Conservation (phyloP, 2,888 invertebrate genomes). For the Drosophila greeni region DNA sequence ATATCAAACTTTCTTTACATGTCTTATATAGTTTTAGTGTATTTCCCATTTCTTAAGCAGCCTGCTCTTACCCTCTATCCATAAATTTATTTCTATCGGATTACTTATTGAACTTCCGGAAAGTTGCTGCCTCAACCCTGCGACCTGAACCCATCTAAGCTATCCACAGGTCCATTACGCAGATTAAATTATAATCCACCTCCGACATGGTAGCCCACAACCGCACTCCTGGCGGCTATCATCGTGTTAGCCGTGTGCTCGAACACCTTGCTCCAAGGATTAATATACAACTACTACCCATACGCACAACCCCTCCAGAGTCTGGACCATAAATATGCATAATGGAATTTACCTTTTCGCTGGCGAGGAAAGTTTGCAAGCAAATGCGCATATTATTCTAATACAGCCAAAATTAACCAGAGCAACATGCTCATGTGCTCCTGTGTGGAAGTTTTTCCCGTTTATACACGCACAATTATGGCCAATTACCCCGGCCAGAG, state of each 20-base stretch:
- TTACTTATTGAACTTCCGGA: constrained; percentile 12
- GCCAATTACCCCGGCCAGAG: constrained; percentile 62
- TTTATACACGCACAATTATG: constrained; percentile 61
- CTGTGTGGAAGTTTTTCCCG: constrained; percentile 43
- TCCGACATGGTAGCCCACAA: constrained; percentile 14
- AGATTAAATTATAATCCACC: constrained; percentile 40
- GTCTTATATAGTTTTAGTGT: not conserved
- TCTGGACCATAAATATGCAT: constrained; percentile 66
- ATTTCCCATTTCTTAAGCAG: not conserved
- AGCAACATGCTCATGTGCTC: constrained; percentile 25
- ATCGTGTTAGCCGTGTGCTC: constrained; percentile 39
- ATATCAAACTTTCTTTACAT: too few species aligned
- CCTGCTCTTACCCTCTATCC: not conserved
- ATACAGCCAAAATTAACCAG: constrained; percentile 60
- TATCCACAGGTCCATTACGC: constrained; percentile 25
- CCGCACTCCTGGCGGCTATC: constrained; percentile 12
- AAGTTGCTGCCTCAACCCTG: constrained; percentile 1
- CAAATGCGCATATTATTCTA: constrained; percentile 73
- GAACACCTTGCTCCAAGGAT: constrained; percentile 34
- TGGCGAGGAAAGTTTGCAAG: constrained; percentile 72
- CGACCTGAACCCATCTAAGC: constrained; percentile 7
- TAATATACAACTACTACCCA: constrained; percentile 13
- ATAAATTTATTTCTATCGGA: not conserved
- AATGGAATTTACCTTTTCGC: constrained; percentile 64
- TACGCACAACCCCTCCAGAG: constrained; percentile 24